Conservation (phyloP, 2,797 vertebrate genomes). For the Jordanella pulchra region DNA sequence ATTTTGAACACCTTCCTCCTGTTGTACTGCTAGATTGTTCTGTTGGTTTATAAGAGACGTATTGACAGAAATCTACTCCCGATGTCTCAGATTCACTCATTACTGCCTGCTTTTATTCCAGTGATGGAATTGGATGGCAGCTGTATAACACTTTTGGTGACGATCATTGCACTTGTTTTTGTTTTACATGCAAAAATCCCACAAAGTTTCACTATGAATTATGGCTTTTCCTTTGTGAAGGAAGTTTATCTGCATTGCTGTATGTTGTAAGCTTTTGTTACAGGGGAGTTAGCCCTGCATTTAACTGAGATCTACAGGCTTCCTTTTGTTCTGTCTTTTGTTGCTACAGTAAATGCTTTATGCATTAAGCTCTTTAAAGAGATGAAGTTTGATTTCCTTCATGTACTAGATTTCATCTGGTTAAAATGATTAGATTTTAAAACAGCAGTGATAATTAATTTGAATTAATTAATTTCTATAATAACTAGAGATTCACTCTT, state of each 20-base stretch:
- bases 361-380: constrained; percentile 15
- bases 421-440: background rate
- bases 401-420: background rate
- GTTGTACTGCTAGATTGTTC: constrained; percentile 11
- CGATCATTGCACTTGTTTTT: constrained; percentile 16
- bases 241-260: constrained; percentile 2
- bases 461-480: background rate
- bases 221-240: constrained; percentile 13
- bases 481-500: background rate
- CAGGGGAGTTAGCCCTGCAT: constrained; percentile 3
- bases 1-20: constrained; percentile 4
- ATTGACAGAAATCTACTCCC: constrained; percentile 39
- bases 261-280: constrained; percentile 3
- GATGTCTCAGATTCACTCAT: constrained; percentile 47
- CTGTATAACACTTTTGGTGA: constrained; percentile 15
- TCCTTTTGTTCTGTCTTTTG: constrained; percentile 10
- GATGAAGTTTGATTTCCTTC: constrained; percentile 1
- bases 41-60: constrained; percentile 7
- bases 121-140: constrained; percentile 4
- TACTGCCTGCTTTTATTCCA: constrained; percentile 15
- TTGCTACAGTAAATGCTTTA: constrained; percentile 6
- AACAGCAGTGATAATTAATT: background rate
- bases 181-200: constrained; percentile 12
- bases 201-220: constrained; percentile 20
- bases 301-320: constrained; percentile 14